These are phyloP conservation scores for Thamnaconus septentrionalis DNA, from an alignment of 2,113 vertebrate genomes.

Conservation along the genomic window DNA sequence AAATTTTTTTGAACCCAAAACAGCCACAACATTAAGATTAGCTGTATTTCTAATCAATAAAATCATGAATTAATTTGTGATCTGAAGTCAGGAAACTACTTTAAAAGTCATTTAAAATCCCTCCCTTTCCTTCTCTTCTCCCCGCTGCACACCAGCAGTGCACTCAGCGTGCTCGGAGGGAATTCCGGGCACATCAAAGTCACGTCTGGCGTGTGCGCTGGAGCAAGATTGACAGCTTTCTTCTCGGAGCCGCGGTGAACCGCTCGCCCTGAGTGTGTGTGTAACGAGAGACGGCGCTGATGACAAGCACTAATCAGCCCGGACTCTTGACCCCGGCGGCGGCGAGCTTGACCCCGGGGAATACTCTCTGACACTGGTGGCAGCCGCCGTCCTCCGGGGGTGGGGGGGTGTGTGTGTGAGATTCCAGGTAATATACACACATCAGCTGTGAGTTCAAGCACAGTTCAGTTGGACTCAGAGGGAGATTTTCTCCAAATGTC, in stretches of 20 bases:
- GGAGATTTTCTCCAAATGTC: background rate
- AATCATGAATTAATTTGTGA: too few species aligned
- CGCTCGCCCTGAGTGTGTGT: constrained; percentile 58
- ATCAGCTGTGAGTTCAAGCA: background rate
- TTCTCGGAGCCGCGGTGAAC: constrained; percentile 55
- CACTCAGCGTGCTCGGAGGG: constrained; percentile 16
- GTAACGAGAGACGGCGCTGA: constrained; percentile 66
- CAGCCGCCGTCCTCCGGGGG: constrained; percentile 29
- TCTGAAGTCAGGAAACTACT: too few species aligned
- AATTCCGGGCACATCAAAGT: constrained; percentile 16
- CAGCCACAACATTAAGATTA: too few species aligned
- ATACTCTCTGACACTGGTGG: constrained; percentile 28
- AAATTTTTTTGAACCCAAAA: too few species aligned
- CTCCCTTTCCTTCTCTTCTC: background rate
- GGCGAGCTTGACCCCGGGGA: constrained; percentile 40
- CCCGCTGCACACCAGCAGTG: background rate
- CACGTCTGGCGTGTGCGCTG: constrained; percentile 31
- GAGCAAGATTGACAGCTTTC: constrained; percentile 68
- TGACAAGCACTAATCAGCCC: constrained; percentile 64
- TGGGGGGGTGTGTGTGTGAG: constrained; percentile 12
- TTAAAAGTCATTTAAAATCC: background rate
- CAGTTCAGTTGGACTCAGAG: background rate
- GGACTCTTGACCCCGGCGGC: constrained; percentile 58
- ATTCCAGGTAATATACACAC: constrained; percentile 25
- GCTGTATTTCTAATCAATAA: too few species aligned